phyloP scores from a whole-genome alignment of 2,113 vertebrate species.

The Nesoenas mayeri region DNA sequence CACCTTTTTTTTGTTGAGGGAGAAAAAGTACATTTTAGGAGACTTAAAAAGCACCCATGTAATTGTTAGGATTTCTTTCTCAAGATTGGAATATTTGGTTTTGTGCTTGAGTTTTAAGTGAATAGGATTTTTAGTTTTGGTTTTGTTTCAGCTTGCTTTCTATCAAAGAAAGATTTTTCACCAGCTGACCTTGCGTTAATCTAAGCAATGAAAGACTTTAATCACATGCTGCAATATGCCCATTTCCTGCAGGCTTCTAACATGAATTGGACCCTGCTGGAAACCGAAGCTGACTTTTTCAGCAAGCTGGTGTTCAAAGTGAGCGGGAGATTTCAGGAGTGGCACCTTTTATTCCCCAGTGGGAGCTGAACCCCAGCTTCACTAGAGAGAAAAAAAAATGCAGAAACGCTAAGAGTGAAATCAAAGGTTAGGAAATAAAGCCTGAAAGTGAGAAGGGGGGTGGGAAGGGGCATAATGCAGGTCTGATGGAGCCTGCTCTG shows the following conservation, averaged over 20 bases:
- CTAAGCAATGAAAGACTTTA: slow-evolving; percentile 43
- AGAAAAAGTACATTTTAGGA: not conserved
- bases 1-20: not conserved
- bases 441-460: not conserved
- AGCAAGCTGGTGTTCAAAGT: not conserved
- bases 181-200: slow-evolving; percentile 42
- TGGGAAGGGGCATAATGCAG: not conserved
- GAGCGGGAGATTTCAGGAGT: slow-evolving; percentile 18
- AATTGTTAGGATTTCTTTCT: not conserved
- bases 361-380: not conserved
- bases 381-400: not conserved
- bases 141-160: slow-evolving; percentile 23
- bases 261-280: slow-evolving; percentile 37
- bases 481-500: not conserved
- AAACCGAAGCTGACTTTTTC: slow-evolving; percentile 39
- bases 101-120: not conserved
- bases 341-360: not conserved
- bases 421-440: slow-evolving; percentile 39
- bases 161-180: slow-evolving; percentile 31
- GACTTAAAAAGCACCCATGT: not conserved
- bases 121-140: slow-evolving; percentile 5
- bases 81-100: not conserved
- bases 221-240: slow-evolving; percentile 50
- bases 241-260: slow-evolving; percentile 49
- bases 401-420: not conserved